Evolutionary conservation across 2,888 invertebrate genomes (phyloP), one percentile per base, ranked within the genome.

Genomic region (Eupithecia insigniata): DNA sequence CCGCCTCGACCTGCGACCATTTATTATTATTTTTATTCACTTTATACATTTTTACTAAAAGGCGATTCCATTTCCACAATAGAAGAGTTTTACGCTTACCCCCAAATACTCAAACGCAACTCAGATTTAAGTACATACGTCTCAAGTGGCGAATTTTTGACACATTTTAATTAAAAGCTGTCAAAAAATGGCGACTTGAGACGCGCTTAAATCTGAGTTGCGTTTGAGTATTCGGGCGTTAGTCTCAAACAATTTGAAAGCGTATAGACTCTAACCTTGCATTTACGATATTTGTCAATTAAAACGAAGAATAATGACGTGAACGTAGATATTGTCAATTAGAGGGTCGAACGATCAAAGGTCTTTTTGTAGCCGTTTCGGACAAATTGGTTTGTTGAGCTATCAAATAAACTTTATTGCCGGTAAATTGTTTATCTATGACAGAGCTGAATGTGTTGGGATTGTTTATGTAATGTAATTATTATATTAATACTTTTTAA

Each of bases 311-410:
- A 26, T 55, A 60, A 60, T 18, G 30, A 60, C 60, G 30, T 55
- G 12, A 55, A 26, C 26, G 55, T 14, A 62, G 34, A 34, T 34
- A 4, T 14, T 64, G 36, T 36, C 36, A 14, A 36, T 64, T 34
- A 64, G 26, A 64, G 26, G 64, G 64, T 5, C 30, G 8, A 60
- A 60, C 22, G 34, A 61, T 6, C 22, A 62, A n/a, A 51, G 22
- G 26, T 22, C 22, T 22, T 30, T 43, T 66, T 28, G 28, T 86
- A 84, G 77, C 81, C 82, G 75, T 73, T 75, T 80, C 79, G 82
- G 83, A 85, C 86, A 87, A 90, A 89, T 87, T 86, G 85, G 83
- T 84, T 80, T 84, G 81, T 83, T 83, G 79, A 79, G 84, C 83
- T 81, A 86, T 87, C 84, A 85, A 89, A 85, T 86, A 82, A 83